These are phyloP conservation scores for Mercenaria mercenaria DNA, from an alignment of 1,140 invertebrate species.

Conservation along the genomic window DNA sequence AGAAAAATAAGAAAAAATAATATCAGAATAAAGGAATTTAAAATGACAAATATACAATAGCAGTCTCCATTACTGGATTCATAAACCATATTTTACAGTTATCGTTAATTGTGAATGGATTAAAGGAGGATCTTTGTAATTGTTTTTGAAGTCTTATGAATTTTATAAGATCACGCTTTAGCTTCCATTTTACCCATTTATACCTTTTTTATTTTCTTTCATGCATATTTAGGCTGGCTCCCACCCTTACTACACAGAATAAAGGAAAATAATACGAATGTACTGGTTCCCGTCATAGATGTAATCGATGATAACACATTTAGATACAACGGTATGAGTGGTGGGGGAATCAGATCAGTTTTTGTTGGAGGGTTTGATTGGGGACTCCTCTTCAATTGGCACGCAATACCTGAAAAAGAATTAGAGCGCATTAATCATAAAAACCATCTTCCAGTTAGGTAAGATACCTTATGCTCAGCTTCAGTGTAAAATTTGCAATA, in stretches of 20 bases:
- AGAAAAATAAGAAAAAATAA: too few species aligned
- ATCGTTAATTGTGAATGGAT: too few species aligned
- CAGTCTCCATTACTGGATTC: too few species aligned
- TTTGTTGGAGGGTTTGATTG: conserved; percentile 97
- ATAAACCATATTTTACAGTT: too few species aligned
- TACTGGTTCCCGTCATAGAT: conserved; percentile 96
- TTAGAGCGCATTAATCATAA: conserved; percentile 87
- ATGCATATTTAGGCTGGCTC: conserved; percentile 93
- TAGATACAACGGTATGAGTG: conserved; percentile 90
- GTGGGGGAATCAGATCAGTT: conserved; percentile 50
- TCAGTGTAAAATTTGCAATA: too few species aligned
- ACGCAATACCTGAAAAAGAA: conserved; percentile 91
- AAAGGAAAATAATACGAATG: conserved; percentile 92
- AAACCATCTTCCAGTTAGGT: conserved; percentile 86
- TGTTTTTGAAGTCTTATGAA: too few species aligned
- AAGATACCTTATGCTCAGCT: neutral
- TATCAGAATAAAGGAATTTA: too few species aligned
- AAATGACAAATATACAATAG: too few species aligned
- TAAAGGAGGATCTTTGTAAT: too few species aligned
- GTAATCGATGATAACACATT: conserved; percentile 99
- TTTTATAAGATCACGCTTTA: too few species aligned
- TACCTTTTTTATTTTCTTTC: too few species aligned
- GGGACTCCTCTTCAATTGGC: conserved; percentile 94
- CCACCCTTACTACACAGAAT: conserved; percentile 93
- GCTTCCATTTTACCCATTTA: too few species aligned